Evolutionary conservation across 2,113 vertebrate genomes (phyloP).

Genomic region (Halcyon malimbica): DNA sequence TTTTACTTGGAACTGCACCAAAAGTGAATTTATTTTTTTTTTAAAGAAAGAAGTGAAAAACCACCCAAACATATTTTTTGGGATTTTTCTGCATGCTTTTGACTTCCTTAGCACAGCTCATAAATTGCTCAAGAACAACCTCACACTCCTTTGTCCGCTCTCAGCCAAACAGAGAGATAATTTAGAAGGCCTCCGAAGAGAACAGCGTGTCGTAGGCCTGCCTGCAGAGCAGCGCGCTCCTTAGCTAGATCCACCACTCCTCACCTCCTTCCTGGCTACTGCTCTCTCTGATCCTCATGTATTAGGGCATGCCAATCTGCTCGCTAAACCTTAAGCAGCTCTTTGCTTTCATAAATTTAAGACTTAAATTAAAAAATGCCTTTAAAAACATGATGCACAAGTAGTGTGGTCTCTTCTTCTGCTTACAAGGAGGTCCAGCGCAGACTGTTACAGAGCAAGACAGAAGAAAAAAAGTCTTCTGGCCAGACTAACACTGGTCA

Average conservation of each 20-base stretch:
- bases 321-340: neutral
- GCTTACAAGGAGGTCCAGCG: neutral
- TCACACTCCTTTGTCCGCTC: neutral
- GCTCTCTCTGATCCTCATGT: neutral
- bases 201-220: neutral
- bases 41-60: neutral
- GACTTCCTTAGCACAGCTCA: neutral
- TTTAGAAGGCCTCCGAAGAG: neutral
- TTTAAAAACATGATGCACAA: neutral
- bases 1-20: conserved; percentile 4
- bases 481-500: neutral
- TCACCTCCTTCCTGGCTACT: neutral
- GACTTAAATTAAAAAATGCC: neutral
- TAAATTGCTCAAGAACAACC: neutral
- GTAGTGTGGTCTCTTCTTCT: neutral
- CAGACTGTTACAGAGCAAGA: neutral
- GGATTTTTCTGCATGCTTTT: neutral
- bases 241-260: neutral
- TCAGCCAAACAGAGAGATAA: neutral
- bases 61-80: neutral
- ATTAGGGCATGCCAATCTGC: neutral
- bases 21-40: neutral
- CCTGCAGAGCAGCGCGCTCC: neutral
- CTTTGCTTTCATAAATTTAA: neutral
- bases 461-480: neutral